Base-by-base conservation (phyloP, 2,888 invertebrate species). In the Carcina quercana region DNA sequence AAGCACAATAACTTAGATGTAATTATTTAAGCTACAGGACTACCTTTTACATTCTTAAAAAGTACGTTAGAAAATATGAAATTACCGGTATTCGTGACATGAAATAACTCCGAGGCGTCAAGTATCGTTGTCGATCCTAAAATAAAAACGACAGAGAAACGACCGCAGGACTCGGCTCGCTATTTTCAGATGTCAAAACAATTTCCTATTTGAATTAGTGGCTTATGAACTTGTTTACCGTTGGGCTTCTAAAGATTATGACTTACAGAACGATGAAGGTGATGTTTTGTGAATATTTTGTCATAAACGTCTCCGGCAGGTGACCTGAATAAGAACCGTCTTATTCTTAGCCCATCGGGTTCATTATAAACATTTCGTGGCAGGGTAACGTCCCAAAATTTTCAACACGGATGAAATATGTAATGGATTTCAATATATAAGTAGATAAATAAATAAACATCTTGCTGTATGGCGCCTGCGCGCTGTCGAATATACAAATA, bases 81-180 rank as follows among this genome's bases (percentile, higher is more conserved):
- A n/a, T 24, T n/a, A n/a, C n/a, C n/a, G n/a, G n/a, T n/a, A n/a
- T n/a, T n/a, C n/a, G n/a, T n/a, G 40, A 45, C 35, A 32, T 35
- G 38, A 45, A 47, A 43, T 41, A 43, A 40, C 45, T 42, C n/a
- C 25, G 30, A 45, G 38, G 45, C 43, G 44, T 49, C 38, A 38
- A 41, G 49, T 55, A 53, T 53, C 52, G 42, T 41, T 50, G 40
- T 45, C 51, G 37, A 30, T 43, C 40, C 41, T 42, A 37, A 48
- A 46, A 47, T 40, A 42, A 48, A 53, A 45, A 48, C 53, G 35
- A 34, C 30, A 19, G 17, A 20, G 25, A 27, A 17, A 7, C 14
- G 5, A 17, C 13, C 14, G 30, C 38, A 27, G n/a, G 8, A 22
- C 17, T 17, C 13, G 7, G 11, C 19, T 26, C 12, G n/a, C 32